Base-by-base conservation (phyloP, 2,888 invertebrate genomes). In the Hofmannophila pseudospretella region DNA sequence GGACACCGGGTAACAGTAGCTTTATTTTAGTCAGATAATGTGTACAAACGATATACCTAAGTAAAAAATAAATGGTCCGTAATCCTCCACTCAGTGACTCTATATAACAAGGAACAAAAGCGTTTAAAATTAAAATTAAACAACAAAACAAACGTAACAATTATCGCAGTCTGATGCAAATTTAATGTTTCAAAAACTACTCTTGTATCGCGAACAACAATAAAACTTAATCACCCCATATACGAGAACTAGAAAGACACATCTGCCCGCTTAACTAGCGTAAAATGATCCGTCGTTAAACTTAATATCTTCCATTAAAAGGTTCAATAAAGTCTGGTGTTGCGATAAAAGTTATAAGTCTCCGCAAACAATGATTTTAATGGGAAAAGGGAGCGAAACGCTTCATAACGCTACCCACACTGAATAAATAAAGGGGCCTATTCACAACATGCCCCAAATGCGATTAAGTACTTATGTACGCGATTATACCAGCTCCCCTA, bases 401-500 rank as follows among this genome's bases (percentile, higher is more conserved):
- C 49, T 45, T 60, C 56, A 55, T 60, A 70, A 58, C 54, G 53
- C 45, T 60, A 66, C 68, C 69, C 67, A 67, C 56, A 66, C 79
- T 75, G 73, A 81, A 82, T 84, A 84, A 85, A 84, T 82, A 84
- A 59, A 59, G 73, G 75, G 72, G 56, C 59, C 61, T 62, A 68
- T 71, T 70, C 68, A 58, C 63, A 66, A 67, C 70, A 59, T 57
- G 59, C 70, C 79, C 75, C 73, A 80, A 84, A 85, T 77, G 67
- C 84, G 84, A 85, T 86, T 85, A 86, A 85, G 82, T 71, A 72
- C 85, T 85, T 86, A 86, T 85, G 69, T 85, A 73, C 77, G 56
- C 80, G 74, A 80, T 84, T 80, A 77, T 76, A 67, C 74, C 72
- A 51, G 45, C 50, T 60, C 64, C 75, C 80, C 74, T 54, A 57